Conservation (phyloP, 2,888 invertebrate species). For the Eristalis pertinax region DNA sequence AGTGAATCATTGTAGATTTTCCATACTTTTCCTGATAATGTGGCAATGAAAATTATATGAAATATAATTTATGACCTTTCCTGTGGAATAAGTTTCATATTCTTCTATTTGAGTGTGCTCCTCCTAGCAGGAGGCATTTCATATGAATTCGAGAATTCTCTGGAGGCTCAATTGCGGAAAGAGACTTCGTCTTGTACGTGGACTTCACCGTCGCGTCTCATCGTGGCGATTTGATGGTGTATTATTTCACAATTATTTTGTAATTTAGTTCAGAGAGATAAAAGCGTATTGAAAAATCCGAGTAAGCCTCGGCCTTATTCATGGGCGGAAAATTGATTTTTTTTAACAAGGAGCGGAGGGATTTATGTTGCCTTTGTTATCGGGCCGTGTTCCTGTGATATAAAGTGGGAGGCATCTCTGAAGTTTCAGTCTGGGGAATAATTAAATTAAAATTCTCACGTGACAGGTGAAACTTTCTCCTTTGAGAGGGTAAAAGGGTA, state of each 20-base stretch:
- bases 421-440: slow-evolving; percentile 68
- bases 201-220: not conserved
- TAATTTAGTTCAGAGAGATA: slow-evolving; percentile 67
- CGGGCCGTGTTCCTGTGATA: not conserved
- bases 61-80: slow-evolving; percentile 73
- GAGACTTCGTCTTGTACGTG: not conserved
- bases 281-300: slow-evolving; percentile 37
- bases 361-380: slow-evolving; percentile 38
- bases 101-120: slow-evolving; percentile 15
- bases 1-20: slow-evolving; percentile 74
- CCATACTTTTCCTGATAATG: slow-evolving; percentile 75
- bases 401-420: slow-evolving; percentile 25
- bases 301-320: slow-evolving; percentile 8
- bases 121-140: not conserved
- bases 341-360: slow-evolving; percentile 37
- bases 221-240: slow-evolving; percentile 29
- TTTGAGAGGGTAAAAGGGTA: slow-evolving; percentile 55
- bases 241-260: slow-evolving; percentile 71
- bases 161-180: slow-evolving; percentile 32
- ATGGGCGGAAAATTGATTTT: slow-evolving; percentile 39
- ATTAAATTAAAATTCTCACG: slow-evolving; percentile 73
- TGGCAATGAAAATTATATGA: slow-evolving; percentile 75
- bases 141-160: slow-evolving; percentile 59
- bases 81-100: slow-evolving; percentile 31
- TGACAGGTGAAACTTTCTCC: slow-evolving; percentile 68